Percentiles rank a stretch among this genome's conserved stretches.
Evolutionary conservation across 1,140 invertebrate species (phyloP).

Genomic region (Trichonephila clavata): DNA sequence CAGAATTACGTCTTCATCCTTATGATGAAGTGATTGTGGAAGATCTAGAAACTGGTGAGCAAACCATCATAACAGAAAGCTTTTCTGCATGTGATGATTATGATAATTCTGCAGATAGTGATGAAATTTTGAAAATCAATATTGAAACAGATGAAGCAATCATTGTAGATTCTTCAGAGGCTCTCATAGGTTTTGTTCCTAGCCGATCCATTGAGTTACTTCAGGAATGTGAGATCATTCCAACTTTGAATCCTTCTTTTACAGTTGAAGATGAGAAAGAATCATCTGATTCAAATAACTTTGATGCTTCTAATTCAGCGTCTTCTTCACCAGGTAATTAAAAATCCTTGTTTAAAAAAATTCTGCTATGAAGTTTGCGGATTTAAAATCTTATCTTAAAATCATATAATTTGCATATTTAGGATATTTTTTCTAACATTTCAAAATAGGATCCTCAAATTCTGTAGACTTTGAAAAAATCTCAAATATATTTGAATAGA

Average conservation of each 20-base stretch:
- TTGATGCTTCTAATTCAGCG: constrained; percentile 38
- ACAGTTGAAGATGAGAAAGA: constrained; percentile 59
- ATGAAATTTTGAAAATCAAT: constrained; percentile 84
- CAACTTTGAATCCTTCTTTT: constrained; percentile 38
- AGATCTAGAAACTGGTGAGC: constrained; percentile 72
- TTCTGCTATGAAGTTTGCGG: too few relatives aligned
- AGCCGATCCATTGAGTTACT: constrained; percentile 78
- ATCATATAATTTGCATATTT: too few relatives aligned
- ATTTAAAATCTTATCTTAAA: too few relatives aligned
- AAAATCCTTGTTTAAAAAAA: neutral
- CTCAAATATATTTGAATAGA: neutral
- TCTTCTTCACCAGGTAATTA: constrained; percentile 63
- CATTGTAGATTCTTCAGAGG: constrained; percentile 81
- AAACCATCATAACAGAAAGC: constrained; percentile 74
- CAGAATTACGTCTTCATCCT: neutral
- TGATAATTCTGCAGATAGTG: constrained; percentile 78
- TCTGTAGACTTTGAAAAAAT: too few relatives aligned
- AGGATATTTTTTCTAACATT: too few relatives aligned
- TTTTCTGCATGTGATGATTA: constrained; percentile 75
- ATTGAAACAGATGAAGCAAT: constrained; percentile 83
- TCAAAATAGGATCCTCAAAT: too few relatives aligned
- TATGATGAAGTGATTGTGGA: constrained; percentile 80
- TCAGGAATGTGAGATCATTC: constrained; percentile 63
- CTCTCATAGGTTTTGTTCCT: constrained; percentile 78
- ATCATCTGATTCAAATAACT: constrained; percentile 22